Base-by-base conservation (phyloP, 1,140 invertebrate species). In the Bombus superbus region DNA sequence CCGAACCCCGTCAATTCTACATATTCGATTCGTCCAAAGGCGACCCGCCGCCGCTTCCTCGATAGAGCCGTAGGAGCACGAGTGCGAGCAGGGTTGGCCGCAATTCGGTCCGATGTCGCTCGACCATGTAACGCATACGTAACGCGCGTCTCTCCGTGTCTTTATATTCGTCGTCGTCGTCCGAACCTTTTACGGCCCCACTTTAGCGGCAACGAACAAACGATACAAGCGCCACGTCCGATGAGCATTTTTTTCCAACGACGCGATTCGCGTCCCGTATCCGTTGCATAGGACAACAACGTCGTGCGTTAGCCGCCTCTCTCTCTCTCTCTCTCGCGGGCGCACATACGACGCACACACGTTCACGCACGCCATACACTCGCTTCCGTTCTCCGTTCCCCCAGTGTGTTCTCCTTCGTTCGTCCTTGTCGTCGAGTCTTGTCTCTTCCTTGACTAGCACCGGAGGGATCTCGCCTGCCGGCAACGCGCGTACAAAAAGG, bases 401-500 rank as follows among this genome's bases (percentile, higher is more conserved):
- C 13, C 62, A 18, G 1, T 11, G 13, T 15, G 10, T 28, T 32
- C 35, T 59, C 47, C 22, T 3, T n/a, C 62, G n/a, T 76, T 47
- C 44, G 73, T 25, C 66, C 66, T 68, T 62, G 64, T n/a, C 75
- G 10, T 32, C 32, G 18, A 38, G 35, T 79, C 35, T 57, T 25
- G 69, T 15, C 47, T 83, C 74, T 83, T 69, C 73, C 57, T 86
- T 57, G 84, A 44, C 68, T 69, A 81, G 40, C 64, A 68, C 62
- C 62, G 81, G 59, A 83, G 81, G 74, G 74, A 89, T 88, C 87
- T 84, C 75, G 28, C 42, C 42, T 85, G 28, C 77, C 68, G 66
- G 80, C 87, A 74, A 64, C 83, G 85, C 76, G 86, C 77, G 72
- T 75, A 79, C 83, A 89, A 89, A 89, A 89, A 86, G 83, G 57